These are phyloP conservation scores for Mythimna pallens DNA, from an alignment of 2,888 invertebrate genomes.

Conservation along the genomic window DNA sequence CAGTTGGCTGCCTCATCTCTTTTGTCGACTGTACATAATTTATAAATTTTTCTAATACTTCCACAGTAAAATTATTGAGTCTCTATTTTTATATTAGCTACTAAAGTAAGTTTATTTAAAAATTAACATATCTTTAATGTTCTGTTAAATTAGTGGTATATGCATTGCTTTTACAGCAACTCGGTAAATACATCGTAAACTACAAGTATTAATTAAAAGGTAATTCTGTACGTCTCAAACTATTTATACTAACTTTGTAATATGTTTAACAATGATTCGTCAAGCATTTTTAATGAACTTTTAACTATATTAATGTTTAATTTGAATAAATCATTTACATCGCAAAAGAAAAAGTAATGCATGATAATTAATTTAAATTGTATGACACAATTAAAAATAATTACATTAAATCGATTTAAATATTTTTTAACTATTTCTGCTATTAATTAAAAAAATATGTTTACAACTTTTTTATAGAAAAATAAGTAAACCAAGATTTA, in stretches of 20 bases:
- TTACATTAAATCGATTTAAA: neutral
- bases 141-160: conserved; percentile 15
- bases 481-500: conserved; percentile 41
- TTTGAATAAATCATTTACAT: conserved; percentile 2
- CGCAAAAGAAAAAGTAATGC: neutral
- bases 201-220: conserved; percentile 9
- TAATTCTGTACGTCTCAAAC: conserved; percentile 5
- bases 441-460: conserved; percentile 9
- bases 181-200: neutral
- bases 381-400: neutral
- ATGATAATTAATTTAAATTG: conserved; percentile 19
- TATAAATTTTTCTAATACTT: conserved; percentile 28
- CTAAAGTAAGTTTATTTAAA: conserved; percentile 18
- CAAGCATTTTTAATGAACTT: conserved; percentile 1
- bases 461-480: conserved; percentile 19
- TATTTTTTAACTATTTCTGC: conserved; percentile 15
- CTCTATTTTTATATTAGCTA: conserved; percentile 34
- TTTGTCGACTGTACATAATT: conserved; percentile 10
- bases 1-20: neutral
- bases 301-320: neutral
- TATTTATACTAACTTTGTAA: neutral
- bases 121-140: conserved; percentile 41
- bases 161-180: neutral
- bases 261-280: neutral
- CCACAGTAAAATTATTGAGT: conserved; percentile 21